Conservation (phyloP, 2,797 vertebrate species). For the Natrix natrix region DNA sequence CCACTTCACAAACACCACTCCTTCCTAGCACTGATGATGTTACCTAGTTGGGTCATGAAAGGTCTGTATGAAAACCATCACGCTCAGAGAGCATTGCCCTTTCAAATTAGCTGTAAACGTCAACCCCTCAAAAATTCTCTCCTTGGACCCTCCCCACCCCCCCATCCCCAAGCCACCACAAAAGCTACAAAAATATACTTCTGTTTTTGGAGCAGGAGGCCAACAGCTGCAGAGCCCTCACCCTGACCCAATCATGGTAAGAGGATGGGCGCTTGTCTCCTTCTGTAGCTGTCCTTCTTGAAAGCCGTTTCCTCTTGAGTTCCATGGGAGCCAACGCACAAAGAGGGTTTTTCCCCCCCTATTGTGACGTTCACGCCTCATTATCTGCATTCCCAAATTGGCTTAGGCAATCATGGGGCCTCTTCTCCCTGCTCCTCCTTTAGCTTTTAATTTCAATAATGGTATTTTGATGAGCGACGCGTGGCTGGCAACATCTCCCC, state of each 20-base stretch:
- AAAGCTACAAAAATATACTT: background rate
- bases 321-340: background rate
- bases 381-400: conserved; percentile 15
- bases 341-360: background rate
- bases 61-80: no score
- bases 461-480: background rate
- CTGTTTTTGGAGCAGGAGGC: background rate
- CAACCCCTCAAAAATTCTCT: no score
- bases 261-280: background rate
- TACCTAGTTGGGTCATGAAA: no score
- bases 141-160: background rate
- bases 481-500: background rate
- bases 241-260: background rate
- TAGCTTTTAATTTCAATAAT: background rate
- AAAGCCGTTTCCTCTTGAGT: background rate
- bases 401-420: background rate
- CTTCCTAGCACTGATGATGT: no score
- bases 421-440: background rate
- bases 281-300: background rate
- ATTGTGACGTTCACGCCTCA: background rate
- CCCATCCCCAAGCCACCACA: background rate
- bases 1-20: no score
- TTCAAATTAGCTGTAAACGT: background rate
- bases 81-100: background rate
- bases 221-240: background rate